Conservation (phyloP, 2,797 vertebrate genomes). For the Astyanax mexicanus region DNA sequence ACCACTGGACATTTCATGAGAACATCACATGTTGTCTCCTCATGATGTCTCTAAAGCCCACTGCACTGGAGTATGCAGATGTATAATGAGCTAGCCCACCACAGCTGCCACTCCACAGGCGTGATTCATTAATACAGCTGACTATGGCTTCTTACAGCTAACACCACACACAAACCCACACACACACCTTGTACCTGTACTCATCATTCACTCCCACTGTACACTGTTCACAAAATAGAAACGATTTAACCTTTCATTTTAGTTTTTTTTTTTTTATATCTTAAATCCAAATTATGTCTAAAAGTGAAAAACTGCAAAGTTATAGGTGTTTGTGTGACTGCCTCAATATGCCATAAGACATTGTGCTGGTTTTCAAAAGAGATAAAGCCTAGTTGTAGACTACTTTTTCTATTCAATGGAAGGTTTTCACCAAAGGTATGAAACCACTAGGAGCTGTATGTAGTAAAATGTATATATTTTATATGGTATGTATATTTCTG, state of each 20-base stretch:
- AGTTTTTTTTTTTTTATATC: too few species aligned
- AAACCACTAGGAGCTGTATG: too few species aligned
- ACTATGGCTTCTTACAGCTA: conserved; percentile 37
- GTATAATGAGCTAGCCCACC: conserved; percentile 6
- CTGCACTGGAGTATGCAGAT: conserved; percentile 4
- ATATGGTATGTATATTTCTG: too few species aligned
- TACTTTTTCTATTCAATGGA: too few species aligned
- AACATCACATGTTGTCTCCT: neutral
- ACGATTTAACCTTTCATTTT: too few species aligned
- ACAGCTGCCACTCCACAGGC: conserved; percentile 28
- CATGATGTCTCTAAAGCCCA: conserved; percentile 5
- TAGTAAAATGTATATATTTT: too few species aligned
- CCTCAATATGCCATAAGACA: too few species aligned
- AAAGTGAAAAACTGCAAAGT: too few species aligned
- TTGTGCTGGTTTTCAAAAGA: too few species aligned
- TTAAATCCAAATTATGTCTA: too few species aligned
- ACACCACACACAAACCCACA: neutral
- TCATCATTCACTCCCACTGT: neutral
- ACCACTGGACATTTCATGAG: conserved; percentile 15
- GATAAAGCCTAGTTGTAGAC: too few species aligned
- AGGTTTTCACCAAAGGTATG: neutral
- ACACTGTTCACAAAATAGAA: neutral
- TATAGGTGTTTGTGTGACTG: too few species aligned
- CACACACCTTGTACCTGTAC: neutral
- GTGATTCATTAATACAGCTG: conserved; percentile 32